These are phyloP conservation scores for Pomacea maculata DNA, from an alignment of 1,140 invertebrate species.

Conservation along the genomic window DNA sequence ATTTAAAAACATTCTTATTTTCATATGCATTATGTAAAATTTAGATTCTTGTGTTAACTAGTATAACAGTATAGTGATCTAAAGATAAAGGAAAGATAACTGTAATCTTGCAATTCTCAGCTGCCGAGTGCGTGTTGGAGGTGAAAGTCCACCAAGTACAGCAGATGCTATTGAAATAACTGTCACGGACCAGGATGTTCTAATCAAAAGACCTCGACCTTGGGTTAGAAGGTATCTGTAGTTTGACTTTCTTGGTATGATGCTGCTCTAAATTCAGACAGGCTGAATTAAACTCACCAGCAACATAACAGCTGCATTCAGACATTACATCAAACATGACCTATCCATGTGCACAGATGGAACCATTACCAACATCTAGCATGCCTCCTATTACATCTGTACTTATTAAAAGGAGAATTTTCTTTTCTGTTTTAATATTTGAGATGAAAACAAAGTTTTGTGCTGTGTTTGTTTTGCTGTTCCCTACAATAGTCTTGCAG, in stretches of 20 bases:
- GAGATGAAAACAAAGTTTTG: no score
- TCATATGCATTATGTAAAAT: background rate
- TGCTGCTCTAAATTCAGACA: background rate
- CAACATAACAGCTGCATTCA: background rate
- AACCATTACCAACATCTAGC: no score
- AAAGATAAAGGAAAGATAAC: background rate
- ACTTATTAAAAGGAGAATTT: no score
- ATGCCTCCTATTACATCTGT: no score
- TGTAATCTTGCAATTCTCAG: conserved; percentile 29
- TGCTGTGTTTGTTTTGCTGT: no score
- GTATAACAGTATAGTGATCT: background rate
- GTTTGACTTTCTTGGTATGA: background rate
- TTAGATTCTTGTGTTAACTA: background rate
- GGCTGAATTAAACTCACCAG: background rate
- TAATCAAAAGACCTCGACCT: conserved; percentile 56
- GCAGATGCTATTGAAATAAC: conserved; percentile 59
- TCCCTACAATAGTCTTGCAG: no score
- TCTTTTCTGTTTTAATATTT: no score
- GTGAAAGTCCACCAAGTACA: conserved; percentile 52
- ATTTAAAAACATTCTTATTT: background rate
- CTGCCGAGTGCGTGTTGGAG: conserved; percentile 45
- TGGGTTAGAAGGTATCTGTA: conserved; percentile 55
- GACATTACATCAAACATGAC: background rate
- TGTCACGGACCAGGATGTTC: conserved; percentile 50
- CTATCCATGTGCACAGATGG: no score